Evolutionary conservation across 2,888 invertebrate species (phyloP).

Genomic region (Epirrita christyi): DNA sequence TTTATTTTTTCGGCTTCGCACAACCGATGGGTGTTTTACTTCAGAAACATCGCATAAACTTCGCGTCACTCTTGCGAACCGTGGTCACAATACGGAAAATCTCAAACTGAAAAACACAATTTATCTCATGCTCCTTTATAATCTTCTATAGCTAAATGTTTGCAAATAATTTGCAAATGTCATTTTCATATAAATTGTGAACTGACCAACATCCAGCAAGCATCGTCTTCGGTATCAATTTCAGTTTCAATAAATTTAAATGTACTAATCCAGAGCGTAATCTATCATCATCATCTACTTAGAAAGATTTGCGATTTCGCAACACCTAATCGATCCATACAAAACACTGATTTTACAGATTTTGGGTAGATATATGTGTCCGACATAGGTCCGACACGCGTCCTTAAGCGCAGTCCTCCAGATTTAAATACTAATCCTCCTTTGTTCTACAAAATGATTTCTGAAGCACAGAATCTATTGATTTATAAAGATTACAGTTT

Average conservation of each 20-base stretch:
- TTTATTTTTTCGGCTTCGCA: constrained; percentile 65
- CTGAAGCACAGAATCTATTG: no score
- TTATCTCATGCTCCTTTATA: constrained; percentile 1
- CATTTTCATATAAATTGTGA: constrained; percentile 35
- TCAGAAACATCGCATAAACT: constrained; percentile 57
- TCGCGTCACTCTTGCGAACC: constrained; percentile 57
- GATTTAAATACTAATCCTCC: no score
- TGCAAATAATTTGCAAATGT: constrained; percentile 31
- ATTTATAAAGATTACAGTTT: no score
- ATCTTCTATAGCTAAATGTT: neutral
- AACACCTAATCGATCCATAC: no score
- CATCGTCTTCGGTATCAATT: constrained; percentile 38
- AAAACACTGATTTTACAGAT: no score
- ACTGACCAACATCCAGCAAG: constrained; percentile 17
- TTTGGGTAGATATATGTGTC: no score
- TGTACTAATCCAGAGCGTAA: no score
- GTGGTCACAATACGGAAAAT: constrained; percentile 67
- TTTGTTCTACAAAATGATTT: no score
- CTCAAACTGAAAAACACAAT: constrained; percentile 35
- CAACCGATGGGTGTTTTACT: constrained; percentile 60
- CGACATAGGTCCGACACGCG: no score
- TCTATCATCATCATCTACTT: no score
- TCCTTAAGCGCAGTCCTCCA: no score
- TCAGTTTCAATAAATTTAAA: neutral
- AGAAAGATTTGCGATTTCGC: no score